These are phyloP conservation scores for Cuniculus paca DNA, from an alignment of 2,797 vertebrate genomes.

Conservation along the genomic window DNA sequence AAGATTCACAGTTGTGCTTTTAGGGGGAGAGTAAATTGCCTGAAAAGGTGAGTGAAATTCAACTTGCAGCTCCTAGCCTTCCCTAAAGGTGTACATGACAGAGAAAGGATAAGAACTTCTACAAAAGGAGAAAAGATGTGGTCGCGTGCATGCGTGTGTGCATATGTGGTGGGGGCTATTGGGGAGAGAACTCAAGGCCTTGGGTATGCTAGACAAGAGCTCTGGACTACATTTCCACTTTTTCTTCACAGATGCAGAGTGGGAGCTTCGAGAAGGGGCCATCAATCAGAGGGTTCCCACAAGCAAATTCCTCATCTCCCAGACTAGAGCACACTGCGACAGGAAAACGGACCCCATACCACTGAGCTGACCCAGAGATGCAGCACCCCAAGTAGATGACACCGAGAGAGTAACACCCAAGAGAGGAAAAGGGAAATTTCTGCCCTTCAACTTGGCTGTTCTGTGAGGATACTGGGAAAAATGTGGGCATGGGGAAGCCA, in stretches of 20 bases:
- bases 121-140: not conserved
- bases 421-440: too few relatives aligned
- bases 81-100: not conserved
- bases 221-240: not conserved
- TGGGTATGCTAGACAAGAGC: not conserved
- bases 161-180: not conserved
- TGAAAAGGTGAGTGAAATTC: not conserved
- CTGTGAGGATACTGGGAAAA: not conserved
- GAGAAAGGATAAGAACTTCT: not conserved
- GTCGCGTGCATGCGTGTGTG: not conserved
- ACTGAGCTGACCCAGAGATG: not conserved
- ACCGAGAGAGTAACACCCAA: not conserved
- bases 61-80: not conserved
- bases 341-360: not conserved
- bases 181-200: not conserved
- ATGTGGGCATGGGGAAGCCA: rapidly evolving
- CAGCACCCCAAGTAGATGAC: not conserved
- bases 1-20: not conserved
- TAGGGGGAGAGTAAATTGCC: not conserved
- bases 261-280: not conserved
- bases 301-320: not conserved
- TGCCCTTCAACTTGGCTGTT: not conserved
- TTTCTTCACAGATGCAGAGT: not conserved
- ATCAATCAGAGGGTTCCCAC: not conserved
- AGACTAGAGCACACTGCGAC: not conserved